A percentile compares a stretch with the other conserved stretches of the same genome.
phyloP scores from a whole-genome alignment of 2,888 invertebrate genomes.

The Agrochola lota region DNA sequence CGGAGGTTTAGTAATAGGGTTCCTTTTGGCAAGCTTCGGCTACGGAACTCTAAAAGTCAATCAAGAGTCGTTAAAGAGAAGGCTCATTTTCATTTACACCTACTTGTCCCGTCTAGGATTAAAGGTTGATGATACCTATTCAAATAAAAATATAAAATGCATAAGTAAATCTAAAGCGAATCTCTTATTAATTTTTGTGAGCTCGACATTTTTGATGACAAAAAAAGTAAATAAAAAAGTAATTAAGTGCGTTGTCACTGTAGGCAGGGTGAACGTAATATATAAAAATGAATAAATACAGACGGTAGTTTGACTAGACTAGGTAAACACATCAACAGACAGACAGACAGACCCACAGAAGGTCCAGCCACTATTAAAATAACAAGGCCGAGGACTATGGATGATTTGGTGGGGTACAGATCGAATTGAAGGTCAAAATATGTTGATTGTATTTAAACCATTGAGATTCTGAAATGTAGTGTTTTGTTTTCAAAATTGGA shows the following conservation, averaged over 20 bases:
- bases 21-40: no score
- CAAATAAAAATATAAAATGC: neutral
- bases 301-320: constrained; percentile 48
- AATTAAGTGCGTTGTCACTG: constrained; percentile 4
- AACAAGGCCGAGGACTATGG: no score
- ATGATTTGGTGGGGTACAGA: no score
- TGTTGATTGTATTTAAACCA: neutral
- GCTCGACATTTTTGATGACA: neutral
- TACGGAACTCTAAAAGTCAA: neutral
- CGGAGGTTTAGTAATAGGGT: no score
- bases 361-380: neutral
- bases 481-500: no score
- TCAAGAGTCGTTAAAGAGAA: neutral
- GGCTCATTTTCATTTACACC: neutral
- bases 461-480: no score
- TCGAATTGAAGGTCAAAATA: neutral
- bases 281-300: constrained; percentile 35
- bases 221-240: constrained; percentile 4
- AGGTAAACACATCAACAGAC: neutral
- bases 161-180: neutral
- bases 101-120: neutral
- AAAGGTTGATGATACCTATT: neutral
- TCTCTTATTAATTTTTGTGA: constrained; percentile 2
- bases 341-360: constrained; percentile 7
- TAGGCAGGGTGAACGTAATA: neutral